Percentiles rank a stretch among this genome's conserved stretches.
Conservation (phyloP, 37 sponge, comb jelly and placozoan genomes). For the Haliclona indistincta region DNA sequence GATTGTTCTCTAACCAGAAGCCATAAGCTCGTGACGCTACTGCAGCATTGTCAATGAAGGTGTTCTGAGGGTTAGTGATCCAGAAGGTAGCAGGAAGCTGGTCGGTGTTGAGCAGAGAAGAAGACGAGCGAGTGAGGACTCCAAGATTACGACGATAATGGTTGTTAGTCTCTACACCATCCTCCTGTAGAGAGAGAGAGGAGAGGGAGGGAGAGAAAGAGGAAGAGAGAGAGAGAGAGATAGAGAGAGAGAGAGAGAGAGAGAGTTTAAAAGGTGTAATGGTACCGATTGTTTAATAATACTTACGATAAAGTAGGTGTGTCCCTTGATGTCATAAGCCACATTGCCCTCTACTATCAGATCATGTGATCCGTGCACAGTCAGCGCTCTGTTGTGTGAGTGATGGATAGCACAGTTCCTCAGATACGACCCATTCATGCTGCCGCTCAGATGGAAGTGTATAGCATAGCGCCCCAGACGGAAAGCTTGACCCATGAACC, state of each 20-base stretch:
- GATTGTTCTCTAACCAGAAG: slow-evolving; percentile 78
- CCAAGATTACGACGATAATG: slow-evolving; percentile 75
- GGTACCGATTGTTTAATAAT: not conserved
- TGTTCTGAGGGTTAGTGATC: slow-evolving; percentile 89
- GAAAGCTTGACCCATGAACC: slow-evolving; percentile 84
- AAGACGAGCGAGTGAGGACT: slow-evolving; percentile 77
- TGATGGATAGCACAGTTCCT: slow-evolving; percentile 86
- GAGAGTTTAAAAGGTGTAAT: too few species aligned
- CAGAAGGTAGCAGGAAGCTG: slow-evolving; percentile 90
- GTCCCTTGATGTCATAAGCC: slow-evolving; percentile 91
- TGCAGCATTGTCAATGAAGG: slow-evolving; percentile 83
- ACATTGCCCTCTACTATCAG: slow-evolving; percentile 87
- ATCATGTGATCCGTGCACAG: slow-evolving; percentile 86
- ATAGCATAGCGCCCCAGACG: slow-evolving; percentile 91
- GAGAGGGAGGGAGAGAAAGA: not conserved
- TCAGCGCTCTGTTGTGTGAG: slow-evolving; percentile 86
- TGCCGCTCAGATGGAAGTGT: slow-evolving; percentile 87
- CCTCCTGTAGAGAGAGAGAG: slow-evolving; percentile 54
- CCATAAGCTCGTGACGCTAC: slow-evolving; percentile 86
- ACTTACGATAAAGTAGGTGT: slow-evolving; percentile 88
- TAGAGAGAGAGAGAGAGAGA: not conserved
- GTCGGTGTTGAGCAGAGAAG: slow-evolving; percentile 85
- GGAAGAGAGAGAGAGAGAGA: not conserved
- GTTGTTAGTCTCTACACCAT: slow-evolving; percentile 88
- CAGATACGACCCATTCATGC: slow-evolving; percentile 83